Base-by-base conservation (phyloP, 30 jellyfish, hydroid and myxozoan genomes). In the Cassiopea xamachana region DNA sequence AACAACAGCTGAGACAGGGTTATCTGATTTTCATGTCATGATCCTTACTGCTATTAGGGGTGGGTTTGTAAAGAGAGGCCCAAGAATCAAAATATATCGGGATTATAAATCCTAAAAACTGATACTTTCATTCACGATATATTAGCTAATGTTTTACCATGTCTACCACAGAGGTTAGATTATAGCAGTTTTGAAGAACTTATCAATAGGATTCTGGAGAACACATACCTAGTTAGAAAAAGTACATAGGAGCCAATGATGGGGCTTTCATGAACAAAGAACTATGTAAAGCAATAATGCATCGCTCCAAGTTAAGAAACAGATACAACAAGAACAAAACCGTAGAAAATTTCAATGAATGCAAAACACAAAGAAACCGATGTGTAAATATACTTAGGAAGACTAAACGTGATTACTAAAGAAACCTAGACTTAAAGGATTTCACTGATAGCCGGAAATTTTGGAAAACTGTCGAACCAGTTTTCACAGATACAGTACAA, bases 231-330 rank as follows among this genome's bases (percentile, higher is more conserved):
- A 61, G 10, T 9, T 9, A 61, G 73, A 61, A 16, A 61, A 61
- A 61, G n/a, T n/a, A n/a, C n/a, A 61, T 61, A 61, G 12, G 73
- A 16, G 3, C 78, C 78, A 69, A 69, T 39, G 48, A 69, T 14
- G 5, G 48, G 78, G 16, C 78, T 69, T 69, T 69, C 48, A 69
- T 5, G 78, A 69, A 5, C 78, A 69, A 69, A 69, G 78, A 69
- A 69, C 48, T 69, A 69, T 17, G 78, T 16, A 2, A 69, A 69
- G 78, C 78, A 69, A 69, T 69, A 16, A 69, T 69, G 78, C 78
- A 69, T 69, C 78, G 78, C 48, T 69, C 78, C 48, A 69, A 69
- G 48, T 69, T 69, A 5, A 69, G 78, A 69, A 69, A 69, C 48
- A 14, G 45, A 14, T 69, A 39, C 14, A 69, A 2, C 6, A 69